A percentile compares a stretch with the other conserved stretches of the same genome.
These are phyloP conservation scores for Drosophila prosaltans DNA, from an alignment of 1,140 invertebrate species.

Conservation along the genomic window DNA sequence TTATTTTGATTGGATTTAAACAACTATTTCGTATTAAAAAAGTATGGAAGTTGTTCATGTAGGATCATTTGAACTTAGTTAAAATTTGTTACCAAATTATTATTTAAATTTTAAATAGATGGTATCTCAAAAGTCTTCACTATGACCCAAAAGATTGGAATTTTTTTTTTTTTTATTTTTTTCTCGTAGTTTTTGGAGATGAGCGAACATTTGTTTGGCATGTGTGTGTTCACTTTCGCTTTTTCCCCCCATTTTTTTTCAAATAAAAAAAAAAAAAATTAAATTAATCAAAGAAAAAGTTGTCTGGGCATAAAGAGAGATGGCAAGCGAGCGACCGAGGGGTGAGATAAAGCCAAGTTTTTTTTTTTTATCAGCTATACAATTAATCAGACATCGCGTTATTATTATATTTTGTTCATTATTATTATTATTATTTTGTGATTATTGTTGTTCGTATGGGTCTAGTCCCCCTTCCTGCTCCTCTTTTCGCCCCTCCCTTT, in stretches of 20 bases:
- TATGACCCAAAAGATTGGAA: background rate
- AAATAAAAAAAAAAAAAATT: slow-evolving; percentile 16
- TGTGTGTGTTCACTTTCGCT: slow-evolving; percentile 56
- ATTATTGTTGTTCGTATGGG: slow-evolving; percentile 32
- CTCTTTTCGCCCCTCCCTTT: background rate
- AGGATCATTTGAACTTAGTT: no score
- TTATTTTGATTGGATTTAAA: no score
- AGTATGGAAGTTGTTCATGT: no score
- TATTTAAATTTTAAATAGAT: background rate
- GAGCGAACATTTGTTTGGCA: slow-evolving; percentile 21
- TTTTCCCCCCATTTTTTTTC: slow-evolving; percentile 29
- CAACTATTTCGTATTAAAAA: no score
- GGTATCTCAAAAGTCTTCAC: background rate
- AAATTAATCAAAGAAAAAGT: slow-evolving; percentile 35
- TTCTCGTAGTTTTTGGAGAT: slow-evolving; percentile 1
- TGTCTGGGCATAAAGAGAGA: background rate
- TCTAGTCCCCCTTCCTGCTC: background rate
- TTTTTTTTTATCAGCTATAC: slow-evolving; percentile 49
- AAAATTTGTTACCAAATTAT: no score
- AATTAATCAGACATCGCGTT: slow-evolving; percentile 57
- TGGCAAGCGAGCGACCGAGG: background rate
- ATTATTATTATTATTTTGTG: slow-evolving; percentile 47
- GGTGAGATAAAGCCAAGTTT: slow-evolving; percentile 10
- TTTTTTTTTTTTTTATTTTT: background rate
- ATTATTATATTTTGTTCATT: slow-evolving; percentile 34